A percentile compares a stretch with the other conserved stretches of the same genome.
Conservation (phyloP, 2,888 invertebrate genomes). For the Polymixis lichenea region DNA sequence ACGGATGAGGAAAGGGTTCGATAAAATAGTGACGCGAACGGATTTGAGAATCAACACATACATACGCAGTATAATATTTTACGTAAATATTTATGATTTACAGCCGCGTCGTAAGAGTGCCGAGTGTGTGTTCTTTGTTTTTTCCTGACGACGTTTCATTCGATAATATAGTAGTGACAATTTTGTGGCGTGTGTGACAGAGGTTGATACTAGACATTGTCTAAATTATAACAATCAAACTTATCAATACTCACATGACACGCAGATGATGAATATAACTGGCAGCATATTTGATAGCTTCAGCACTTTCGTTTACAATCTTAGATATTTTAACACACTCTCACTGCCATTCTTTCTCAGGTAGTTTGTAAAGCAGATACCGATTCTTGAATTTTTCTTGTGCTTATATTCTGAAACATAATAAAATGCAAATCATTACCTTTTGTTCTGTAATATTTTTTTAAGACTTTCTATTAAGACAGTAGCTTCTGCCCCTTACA, state of each 20-base stretch:
- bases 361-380: background rate
- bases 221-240: background rate
- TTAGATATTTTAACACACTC: background rate
- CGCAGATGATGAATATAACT: constrained; percentile 1
- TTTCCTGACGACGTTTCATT: background rate
- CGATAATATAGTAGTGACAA: background rate
- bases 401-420: constrained; percentile 23
- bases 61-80: background rate
- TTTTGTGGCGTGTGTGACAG: background rate
- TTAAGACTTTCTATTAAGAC: background rate
- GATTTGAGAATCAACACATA: constrained; percentile 15
- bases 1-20: constrained; percentile 22
- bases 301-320: no score
- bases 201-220: background rate
- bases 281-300: background rate
- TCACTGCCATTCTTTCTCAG: background rate
- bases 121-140: background rate
- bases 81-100: constrained; percentile 4
- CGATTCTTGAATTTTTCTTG: background rate
- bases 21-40: constrained; percentile 24
- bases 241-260: constrained; percentile 30
- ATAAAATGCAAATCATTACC: background rate
- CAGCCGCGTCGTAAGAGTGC: background rate
- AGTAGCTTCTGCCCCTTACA: no score
- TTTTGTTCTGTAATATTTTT: background rate